Evolutionary conservation across 2,113 vertebrate genomes (phyloP), one percentile per base, ranked within the genome.

Genomic region (Crypturellus undulatus): DNA sequence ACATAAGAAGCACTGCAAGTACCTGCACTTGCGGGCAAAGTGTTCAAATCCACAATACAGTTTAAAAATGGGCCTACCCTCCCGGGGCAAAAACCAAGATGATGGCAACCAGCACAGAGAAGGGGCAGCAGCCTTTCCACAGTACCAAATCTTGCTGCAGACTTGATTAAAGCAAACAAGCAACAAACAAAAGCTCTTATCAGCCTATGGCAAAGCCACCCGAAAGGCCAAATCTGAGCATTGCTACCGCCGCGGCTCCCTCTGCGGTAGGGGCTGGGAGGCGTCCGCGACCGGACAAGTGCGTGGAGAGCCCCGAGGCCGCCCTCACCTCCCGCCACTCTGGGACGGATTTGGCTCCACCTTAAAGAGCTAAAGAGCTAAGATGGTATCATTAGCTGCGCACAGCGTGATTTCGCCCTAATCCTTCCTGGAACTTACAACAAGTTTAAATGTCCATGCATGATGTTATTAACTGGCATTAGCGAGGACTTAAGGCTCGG

Each of bases 381-480:
- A 89, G 90, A 86, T 26, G 87, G 65, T 90, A 96, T 93, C 95
- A 88, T 98, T 97, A 97, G 97, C 96, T 93, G 87, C 4, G 88
- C 93, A 73, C 97, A 98, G 98, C 97, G 51, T 97, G 98, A 97
- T 97, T 98, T 97, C 38, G 92, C 82, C 96, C 97, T 99, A 98
- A 98, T 99, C 98, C 97, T 96, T 97, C 96, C 97, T 98, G 97
- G 93, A 97, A 98, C 79, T 98, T 97, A 98, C 97, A 98, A 98
- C 81, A 98, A 97, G 97, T 98, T 97, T 97, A 98, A 98, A 98
- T 98, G 98, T 96, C 98, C 98, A 98, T 98, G 97, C 97, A 98
- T 98, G 98, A 99, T 99, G 98, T 98, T 97, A 98, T 98, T 98
- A 98, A 98, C 96, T 92, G 98, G 94, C 97, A 98, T 97, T 97